Percentiles rank a stretch among this genome's conserved stretches.
Conservation (phyloP, 2,797 vertebrate species). For the Bradypus variegatus region DNA sequence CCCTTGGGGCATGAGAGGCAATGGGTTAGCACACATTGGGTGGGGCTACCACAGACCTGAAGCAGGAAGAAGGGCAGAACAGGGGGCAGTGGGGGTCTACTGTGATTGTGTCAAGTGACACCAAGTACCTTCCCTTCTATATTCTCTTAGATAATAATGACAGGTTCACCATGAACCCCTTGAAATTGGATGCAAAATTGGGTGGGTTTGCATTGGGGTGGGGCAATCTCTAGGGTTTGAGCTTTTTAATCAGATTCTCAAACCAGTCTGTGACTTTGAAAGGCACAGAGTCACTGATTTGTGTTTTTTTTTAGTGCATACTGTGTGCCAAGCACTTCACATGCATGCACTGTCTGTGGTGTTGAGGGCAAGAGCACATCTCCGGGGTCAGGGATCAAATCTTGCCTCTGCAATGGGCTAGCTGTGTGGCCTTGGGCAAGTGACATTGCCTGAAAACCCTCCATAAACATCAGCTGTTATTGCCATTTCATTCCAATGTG, state of each 20-base stretch:
- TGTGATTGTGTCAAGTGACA: rapidly evolving
- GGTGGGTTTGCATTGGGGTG: too few relatives aligned
- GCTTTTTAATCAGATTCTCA: not conserved
- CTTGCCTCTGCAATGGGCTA: not conserved
- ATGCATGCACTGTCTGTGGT: not conserved
- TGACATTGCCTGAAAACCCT: not conserved
- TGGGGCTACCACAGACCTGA: not conserved
- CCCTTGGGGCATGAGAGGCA: not conserved
- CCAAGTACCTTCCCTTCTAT: not conserved
- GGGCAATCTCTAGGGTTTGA: not conserved
- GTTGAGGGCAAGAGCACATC: not conserved
- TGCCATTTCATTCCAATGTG: not conserved
- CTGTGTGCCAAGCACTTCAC: not conserved
- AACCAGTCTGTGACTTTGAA: not conserved
- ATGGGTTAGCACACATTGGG: too few relatives aligned
- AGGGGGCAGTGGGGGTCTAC: not conserved
- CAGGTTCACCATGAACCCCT: not conserved
- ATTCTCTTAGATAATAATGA: not conserved
- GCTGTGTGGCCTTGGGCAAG: not conserved
- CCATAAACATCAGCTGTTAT: not conserved
- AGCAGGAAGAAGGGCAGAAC: not conserved
- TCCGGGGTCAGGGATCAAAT: not conserved
- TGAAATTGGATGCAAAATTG: not conserved
- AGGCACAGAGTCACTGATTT: not conserved
- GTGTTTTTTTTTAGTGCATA: not conserved